Evolutionary conservation across 2,888 invertebrate species (phyloP), one percentile per base, ranked within the genome.

Genomic region (Volucella zonaria): DNA sequence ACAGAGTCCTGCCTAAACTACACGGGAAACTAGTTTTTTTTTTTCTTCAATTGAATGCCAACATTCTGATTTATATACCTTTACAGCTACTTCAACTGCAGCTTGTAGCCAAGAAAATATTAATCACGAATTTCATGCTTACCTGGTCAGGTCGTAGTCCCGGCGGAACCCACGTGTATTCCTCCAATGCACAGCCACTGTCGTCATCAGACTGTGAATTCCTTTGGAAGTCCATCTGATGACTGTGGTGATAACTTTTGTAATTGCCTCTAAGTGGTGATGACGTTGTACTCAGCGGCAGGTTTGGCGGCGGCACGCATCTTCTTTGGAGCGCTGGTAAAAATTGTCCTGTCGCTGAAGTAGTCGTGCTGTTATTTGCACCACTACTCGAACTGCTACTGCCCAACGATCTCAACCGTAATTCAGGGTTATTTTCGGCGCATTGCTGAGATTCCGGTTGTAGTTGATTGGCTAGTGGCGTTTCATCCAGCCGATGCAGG

Each of bases 121-220:
- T n/a, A 74, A 74, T 52, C 49, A 42, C 56, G 70, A 64, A 40
- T 43, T 18, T 74, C 14, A 38, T 45, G 59, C 93, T 92, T 92
- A 99, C 99, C 95, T 98, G 98, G 93, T 99, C 98, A 1, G 99
- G 98, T 91, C 98, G 95, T 14, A 99, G 93, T 85, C 98, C 98
- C 2, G 97, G 97, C 49, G 99, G 99, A 86, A 99, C 97, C 99
- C 99, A 99, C 1, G 98, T 98, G 92, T 98, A 99, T 92, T 99
- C 99, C 91, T 99, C 99, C 87, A 99, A 93, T 23, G 98, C 98
- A 91, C 99, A 99, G 10, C 99, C 99, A 71, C 97, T 97, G 92
- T 99, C 99, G 91, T 99, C 98, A 91, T 99, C 99, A 86, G 97
- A 97, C 91, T 98, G 97, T 62, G 97, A 97, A 89, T 97, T 96